phyloP scores from a whole-genome alignment of 2,113 vertebrate species.

The Cyphomyrus discorhynchus region DNA sequence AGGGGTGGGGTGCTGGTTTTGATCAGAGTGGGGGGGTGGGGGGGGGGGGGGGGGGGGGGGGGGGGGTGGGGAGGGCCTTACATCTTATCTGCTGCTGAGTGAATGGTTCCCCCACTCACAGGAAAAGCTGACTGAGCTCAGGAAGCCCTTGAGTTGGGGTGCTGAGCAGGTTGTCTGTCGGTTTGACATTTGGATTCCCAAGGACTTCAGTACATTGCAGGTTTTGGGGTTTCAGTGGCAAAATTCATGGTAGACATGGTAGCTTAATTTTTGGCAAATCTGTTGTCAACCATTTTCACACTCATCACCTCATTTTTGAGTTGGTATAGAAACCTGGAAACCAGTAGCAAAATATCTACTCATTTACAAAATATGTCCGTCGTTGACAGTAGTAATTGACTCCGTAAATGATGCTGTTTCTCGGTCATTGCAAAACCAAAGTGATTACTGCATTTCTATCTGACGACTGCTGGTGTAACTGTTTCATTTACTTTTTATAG shows the following conservation, averaged over 20 bases:
- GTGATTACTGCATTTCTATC: neutral
- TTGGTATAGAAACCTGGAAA: neutral
- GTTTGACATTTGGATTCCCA: neutral
- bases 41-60: neutral
- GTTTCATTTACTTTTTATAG: neutral
- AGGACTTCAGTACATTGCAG: neutral
- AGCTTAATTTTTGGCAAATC: neutral
- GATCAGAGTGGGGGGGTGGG: neutral
- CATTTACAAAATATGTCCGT: neutral
- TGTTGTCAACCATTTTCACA: neutral
- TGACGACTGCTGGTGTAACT: neutral
- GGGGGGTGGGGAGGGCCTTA: neutral
- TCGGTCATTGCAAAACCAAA: neutral
- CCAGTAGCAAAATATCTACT: neutral
- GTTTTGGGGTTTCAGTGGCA: neutral
- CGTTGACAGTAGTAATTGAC: neutral
- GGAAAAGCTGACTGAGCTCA: neutral
- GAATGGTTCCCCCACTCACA: neutral
- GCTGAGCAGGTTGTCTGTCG: neutral
- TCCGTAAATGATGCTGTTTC: neutral
- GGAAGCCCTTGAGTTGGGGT: neutral
- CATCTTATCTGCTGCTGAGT: neutral
- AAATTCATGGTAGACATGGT: neutral
- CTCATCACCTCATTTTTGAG: neutral
- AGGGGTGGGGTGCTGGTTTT: constrained; percentile 25